phyloP scores from a whole-genome alignment of 2,888 invertebrate species.

The Eutolmus rufibarbis region DNA sequence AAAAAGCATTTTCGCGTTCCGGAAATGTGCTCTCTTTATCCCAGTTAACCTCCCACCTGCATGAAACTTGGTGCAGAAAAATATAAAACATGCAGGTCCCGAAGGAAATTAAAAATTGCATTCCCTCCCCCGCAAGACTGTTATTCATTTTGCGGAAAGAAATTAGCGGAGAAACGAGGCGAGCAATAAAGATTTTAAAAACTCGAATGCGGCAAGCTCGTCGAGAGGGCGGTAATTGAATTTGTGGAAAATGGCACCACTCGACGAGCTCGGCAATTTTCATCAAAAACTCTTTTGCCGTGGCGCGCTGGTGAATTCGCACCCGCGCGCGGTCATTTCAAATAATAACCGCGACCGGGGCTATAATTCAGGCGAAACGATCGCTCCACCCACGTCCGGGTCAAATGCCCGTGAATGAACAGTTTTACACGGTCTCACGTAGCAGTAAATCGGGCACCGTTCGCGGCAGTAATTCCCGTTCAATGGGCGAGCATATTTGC shows the following conservation, averaged over 20 bases:
- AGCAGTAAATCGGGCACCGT: not conserved
- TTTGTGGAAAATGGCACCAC: not conserved
- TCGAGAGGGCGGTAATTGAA: not conserved
- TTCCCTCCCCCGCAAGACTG: not conserved
- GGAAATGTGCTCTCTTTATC: not conserved
- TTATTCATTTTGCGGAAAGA: not conserved
- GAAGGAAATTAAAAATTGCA: not conserved
- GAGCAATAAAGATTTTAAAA: not conserved
- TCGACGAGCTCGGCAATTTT: not conserved
- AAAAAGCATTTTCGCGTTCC: not conserved
- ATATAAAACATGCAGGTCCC: not conserved
- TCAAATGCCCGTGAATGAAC: not conserved
- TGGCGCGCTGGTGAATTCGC: not conserved
- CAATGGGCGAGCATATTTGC: slow-evolving; percentile 4
- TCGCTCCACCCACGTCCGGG: not conserved
- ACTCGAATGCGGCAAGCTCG: not conserved
- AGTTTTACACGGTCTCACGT: not conserved
- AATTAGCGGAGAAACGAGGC: not conserved
- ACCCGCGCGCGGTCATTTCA: not conserved
- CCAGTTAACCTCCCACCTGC: not conserved
- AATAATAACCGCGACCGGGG: not conserved
- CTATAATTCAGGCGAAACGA: not conserved
- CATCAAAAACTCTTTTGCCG: not conserved
- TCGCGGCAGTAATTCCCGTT: not conserved
- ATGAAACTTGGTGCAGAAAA: not conserved